Base-by-base conservation (phyloP, 2,888 invertebrate species). In the Melitaea athalia region DNA sequence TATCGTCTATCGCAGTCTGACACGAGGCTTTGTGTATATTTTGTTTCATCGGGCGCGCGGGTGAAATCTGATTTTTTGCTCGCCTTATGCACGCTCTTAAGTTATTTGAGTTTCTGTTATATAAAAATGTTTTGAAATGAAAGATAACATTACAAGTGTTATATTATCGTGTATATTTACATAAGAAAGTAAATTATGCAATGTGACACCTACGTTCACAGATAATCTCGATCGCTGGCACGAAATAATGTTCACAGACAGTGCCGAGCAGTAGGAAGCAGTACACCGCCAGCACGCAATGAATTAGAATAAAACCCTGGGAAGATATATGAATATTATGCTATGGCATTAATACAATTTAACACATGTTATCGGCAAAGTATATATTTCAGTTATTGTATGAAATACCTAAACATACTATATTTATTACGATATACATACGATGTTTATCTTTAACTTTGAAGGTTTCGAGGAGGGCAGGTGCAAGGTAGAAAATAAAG, bases 241-340 rank as follows among this genome's bases (percentile, higher is more conserved):
- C 97, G 85, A 98, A 98, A 86, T 96, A 98, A 79, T 97, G 96
- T 85, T 98, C 97, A 82, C 98, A 97, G 12, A 97, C 95, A 53
- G 96, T 94, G 8, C 97, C 97, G 69, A 98, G 91, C 47, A 97
- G 90, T 50, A 96, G 92, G 82, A 98, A 98, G 78, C 96, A 94
- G 87, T 98, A 98, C 67, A 96, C 88, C 0, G 91, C 92, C 66
- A 92, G 67, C 50, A 91, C 70, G 74, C 95, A 93, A 85, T 97
- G 97, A 43, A 96, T 76, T 33, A 94, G 76, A 61, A 96, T 93
- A 81, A 94, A 95, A 15, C 97, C 97, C 85, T 94, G 88, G 24
- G 67, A 72, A 64, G 6, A 65, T 45, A 17, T 60, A 24, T 49
- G 45, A 38, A 4, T 47, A 17, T 52, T 59, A 65, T 53, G 7